Conservation (phyloP, 2,797 vertebrate species). For the Crax fasciolata region DNA sequence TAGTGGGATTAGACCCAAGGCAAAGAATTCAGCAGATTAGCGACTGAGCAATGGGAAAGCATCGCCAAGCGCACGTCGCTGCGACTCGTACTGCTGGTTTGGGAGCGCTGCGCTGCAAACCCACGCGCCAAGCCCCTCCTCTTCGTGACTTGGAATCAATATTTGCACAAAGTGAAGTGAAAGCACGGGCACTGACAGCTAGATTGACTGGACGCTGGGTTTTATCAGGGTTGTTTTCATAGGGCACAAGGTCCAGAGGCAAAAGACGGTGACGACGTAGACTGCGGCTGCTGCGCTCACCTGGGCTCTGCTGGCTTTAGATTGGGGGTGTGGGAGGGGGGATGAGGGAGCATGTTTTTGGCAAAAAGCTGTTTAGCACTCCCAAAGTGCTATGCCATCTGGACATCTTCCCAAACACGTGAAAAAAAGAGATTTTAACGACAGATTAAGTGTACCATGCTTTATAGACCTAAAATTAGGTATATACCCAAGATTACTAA, state of each 20-base stretch:
- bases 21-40: neutral
- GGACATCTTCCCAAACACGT: neutral
- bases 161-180: neutral
- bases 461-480: neutral
- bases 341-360: neutral
- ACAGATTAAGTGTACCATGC: neutral
- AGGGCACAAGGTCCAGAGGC: too few relatives aligned
- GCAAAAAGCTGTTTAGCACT: neutral
- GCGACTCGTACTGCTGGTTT: neutral
- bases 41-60: rapidly evolving
- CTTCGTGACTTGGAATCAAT: neutral
- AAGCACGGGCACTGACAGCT: neutral
- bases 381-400: neutral
- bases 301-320: neutral
- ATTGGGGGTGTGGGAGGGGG: rapidly evolving
- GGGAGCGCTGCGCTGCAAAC: neutral
- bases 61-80: neutral
- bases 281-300: rapidly evolving
- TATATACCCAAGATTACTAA: neutral
- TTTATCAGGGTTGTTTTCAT: neutral
- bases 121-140: neutral
- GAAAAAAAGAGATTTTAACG: neutral
- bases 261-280: rapidly evolving
- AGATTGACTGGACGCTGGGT: neutral
- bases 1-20: neutral